These are phyloP conservation scores for Acomys russatus DNA, from an alignment of 2,797 vertebrate species.

Conservation along the genomic window DNA sequence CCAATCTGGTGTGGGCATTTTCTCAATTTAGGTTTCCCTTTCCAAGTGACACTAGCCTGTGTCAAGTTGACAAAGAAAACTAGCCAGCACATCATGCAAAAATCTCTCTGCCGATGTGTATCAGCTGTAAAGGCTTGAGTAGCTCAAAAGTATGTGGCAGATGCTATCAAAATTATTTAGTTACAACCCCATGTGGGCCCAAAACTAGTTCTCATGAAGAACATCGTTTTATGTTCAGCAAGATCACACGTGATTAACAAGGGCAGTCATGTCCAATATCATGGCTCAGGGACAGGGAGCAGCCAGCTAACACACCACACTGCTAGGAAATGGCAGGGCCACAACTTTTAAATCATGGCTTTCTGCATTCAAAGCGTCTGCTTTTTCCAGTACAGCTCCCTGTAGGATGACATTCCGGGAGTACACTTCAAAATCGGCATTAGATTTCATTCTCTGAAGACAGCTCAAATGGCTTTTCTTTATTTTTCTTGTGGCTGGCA, in stretches of 20 bases:
- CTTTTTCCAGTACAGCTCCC: background rate
- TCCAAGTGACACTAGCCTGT: background rate
- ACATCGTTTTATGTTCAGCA: slow-evolving; percentile 37
- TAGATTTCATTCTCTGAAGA: slow-evolving; percentile 68
- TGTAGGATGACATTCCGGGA: slow-evolving; percentile 11
- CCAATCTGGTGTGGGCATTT: background rate
- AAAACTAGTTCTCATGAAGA: slow-evolving; percentile 30
- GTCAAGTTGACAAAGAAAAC: background rate
- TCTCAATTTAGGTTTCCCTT: background rate
- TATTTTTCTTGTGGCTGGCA: slow-evolving; percentile 61
- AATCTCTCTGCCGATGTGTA: background rate
- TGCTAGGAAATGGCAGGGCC: background rate
- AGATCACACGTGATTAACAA: slow-evolving; percentile 34
- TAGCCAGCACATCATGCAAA: background rate
- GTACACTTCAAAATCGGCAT: slow-evolving; percentile 50
- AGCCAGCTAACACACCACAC: background rate
- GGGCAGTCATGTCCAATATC: background rate
- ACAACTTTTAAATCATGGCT: slow-evolving; percentile 21
- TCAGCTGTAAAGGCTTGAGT: background rate
- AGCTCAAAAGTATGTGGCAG: background rate
- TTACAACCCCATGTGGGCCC: background rate
- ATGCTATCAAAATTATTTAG: background rate
- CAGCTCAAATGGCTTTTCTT: slow-evolving; percentile 59
- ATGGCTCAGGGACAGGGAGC: background rate
- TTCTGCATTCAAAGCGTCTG: background rate